A percentile compares a stretch with the other conserved stretches of the same genome.
phyloP scores from a whole-genome alignment of 2,888 invertebrate species.

The Polyploca ridens region DNA sequence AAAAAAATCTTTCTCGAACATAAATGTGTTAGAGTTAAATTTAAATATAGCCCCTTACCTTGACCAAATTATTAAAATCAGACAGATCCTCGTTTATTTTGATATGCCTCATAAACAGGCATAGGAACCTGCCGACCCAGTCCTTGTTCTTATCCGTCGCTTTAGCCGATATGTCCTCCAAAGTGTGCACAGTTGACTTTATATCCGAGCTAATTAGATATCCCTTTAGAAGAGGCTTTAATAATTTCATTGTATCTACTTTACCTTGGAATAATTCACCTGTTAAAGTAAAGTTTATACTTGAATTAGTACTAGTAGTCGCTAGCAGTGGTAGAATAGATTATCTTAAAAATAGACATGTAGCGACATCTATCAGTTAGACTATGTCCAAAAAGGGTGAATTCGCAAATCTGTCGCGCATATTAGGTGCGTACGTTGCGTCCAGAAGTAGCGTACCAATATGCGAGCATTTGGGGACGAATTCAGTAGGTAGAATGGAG shows the following conservation, averaged over 20 bases:
- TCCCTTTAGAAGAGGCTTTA: constrained; percentile 74
- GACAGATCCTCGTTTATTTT: constrained; percentile 66
- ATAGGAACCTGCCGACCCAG: constrained; percentile 84
- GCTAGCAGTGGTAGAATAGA: no score
- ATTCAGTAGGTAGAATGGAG: no score
- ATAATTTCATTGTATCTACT: constrained; percentile 75
- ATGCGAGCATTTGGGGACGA: no score
- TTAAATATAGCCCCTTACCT: constrained; percentile 51
- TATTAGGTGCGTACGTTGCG: no score
- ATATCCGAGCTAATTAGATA: constrained; percentile 77
- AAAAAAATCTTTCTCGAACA: no score
- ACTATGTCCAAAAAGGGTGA: no score
- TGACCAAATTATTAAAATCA: constrained; percentile 68
- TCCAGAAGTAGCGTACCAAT: no score
- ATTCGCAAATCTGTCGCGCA: no score
- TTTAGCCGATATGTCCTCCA: constrained; percentile 75
- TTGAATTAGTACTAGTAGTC: background rate
- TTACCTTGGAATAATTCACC: constrained; percentile 79
- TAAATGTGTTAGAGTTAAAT: no score
- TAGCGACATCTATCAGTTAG: no score
- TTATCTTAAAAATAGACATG: no score
- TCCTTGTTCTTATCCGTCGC: constrained; percentile 76
- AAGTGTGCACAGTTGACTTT: constrained; percentile 70
- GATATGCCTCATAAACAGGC: constrained; percentile 72
- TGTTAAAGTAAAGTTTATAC: constrained; percentile 30